These are phyloP conservation scores for Morone chrysops DNA, from an alignment of 2,113 vertebrate genomes.

Conservation along the genomic window DNA sequence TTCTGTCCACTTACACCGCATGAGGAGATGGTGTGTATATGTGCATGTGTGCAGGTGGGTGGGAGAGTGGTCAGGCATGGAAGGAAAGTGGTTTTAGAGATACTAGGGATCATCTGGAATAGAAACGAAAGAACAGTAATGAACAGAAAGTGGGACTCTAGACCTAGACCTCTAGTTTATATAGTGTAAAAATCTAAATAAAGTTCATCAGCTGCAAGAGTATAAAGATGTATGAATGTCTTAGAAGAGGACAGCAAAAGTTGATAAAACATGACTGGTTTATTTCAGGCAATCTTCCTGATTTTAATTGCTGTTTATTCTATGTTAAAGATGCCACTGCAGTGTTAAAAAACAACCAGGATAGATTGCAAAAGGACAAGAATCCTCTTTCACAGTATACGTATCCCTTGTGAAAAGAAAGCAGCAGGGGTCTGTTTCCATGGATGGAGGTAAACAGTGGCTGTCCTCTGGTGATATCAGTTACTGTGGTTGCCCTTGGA, in stretches of 20 bases:
- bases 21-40: neutral
- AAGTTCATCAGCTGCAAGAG: neutral
- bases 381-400: slow-evolving; percentile 50
- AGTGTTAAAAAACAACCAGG: slow-evolving; percentile 17
- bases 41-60: neutral
- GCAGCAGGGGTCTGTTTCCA: slow-evolving; percentile 59
- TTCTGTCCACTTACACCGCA: neutral
- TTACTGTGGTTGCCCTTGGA: slow-evolving; percentile 62
- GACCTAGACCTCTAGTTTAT: neutral
- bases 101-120: neutral
- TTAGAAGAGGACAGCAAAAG: neutral
- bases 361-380: neutral
- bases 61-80: neutral
- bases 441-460: slow-evolving; percentile 61
- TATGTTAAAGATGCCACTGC: neutral
- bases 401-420: slow-evolving; percentile 45
- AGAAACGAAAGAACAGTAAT: neutral
- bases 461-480: slow-evolving; percentile 61
- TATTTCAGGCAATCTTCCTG: neutral
- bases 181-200: neutral
- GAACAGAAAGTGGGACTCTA: neutral
- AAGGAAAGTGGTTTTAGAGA: neutral
- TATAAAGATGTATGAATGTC: neutral
- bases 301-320: neutral
- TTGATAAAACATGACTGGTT: neutral